Conservation (phyloP, 2,113 vertebrate species). For the Zingel zingel region DNA sequence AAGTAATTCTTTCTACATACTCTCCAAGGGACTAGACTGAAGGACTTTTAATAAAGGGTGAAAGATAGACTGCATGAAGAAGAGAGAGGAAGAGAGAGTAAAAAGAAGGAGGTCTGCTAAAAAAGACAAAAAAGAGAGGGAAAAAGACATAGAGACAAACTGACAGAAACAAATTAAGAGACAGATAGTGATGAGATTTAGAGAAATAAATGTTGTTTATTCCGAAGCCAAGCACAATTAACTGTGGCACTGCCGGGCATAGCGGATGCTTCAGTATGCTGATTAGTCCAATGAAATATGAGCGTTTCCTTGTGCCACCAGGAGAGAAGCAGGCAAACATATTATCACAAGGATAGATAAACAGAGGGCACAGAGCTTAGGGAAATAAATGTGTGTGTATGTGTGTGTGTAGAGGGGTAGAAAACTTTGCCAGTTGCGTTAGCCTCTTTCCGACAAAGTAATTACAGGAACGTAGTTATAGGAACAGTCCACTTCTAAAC, state of each 20-base stretch:
- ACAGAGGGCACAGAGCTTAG: conserved; percentile 59
- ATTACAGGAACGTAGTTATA: too few species aligned
- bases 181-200: conserved; percentile 68
- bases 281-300: conserved; percentile 82
- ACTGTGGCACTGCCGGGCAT: conserved; percentile 81
- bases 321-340: conserved; percentile 69
- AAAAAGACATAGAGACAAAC: conserved; percentile 43
- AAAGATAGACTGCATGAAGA: not conserved
- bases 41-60: not conserved
- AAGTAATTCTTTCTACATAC: conserved; percentile 1
- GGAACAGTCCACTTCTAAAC: too few species aligned
- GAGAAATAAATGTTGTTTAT: conserved; percentile 80
- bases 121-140: conserved; percentile 2
- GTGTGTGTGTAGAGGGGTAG: not conserved
- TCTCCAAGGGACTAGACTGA: not conserved
- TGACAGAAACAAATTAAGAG: conserved; percentile 68
- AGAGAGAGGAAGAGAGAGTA: not conserved
- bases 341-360: conserved; percentile 75
- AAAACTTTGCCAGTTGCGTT: conserved; percentile 1
- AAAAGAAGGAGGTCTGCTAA: conserved; percentile 5
- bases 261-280: conserved; percentile 72
- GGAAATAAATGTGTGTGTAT: conserved; percentile 29
- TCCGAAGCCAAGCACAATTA: conserved; percentile 82
- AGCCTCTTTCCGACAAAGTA: too few species aligned
- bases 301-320: conserved; percentile 75